These are phyloP conservation scores for Gobiocypris rarus DNA, from an alignment of 2,113 vertebrate genomes.

Conservation along the genomic window DNA sequence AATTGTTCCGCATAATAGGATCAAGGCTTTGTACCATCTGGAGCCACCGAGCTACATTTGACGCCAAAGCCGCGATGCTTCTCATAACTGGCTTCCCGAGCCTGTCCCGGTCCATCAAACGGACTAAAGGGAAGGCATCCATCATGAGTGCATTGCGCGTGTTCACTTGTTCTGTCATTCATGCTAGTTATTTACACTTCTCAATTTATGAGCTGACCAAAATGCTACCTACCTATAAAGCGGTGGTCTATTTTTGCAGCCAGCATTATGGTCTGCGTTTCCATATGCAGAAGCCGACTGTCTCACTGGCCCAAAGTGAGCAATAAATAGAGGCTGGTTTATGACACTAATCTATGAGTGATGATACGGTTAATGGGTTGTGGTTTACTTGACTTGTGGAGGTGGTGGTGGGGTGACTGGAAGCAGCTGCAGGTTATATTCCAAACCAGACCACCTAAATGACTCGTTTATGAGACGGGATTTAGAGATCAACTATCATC, in stretches of 20 bases:
- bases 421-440: constrained; percentile 47
- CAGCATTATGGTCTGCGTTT: constrained; percentile 15
- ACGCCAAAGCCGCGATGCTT: constrained; percentile 56
- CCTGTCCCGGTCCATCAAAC: constrained; percentile 53
- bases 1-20: constrained; percentile 58
- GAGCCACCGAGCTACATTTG: constrained; percentile 65
- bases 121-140: constrained; percentile 62
- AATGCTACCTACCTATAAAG: neutral
- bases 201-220: constrained; percentile 29
- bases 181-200: constrained; percentile 65
- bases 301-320: constrained; percentile 16
- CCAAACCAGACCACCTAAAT: neutral
- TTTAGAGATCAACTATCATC: neutral
- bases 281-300: constrained; percentile 54
- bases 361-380: constrained; percentile 27
- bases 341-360: constrained; percentile 22
- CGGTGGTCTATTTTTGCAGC: constrained; percentile 48
- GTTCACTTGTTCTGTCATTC: constrained; percentile 50
- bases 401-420: constrained; percentile 27
- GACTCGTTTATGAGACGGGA: neutral
- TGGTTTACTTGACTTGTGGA: constrained; percentile 18
- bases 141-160: constrained; percentile 59
- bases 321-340: constrained; percentile 54
- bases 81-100: constrained; percentile 58
- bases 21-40: constrained; percentile 59